These are phyloP conservation scores for Orthosia gothica DNA, from an alignment of 2,888 invertebrate species.

Conservation along the genomic window DNA sequence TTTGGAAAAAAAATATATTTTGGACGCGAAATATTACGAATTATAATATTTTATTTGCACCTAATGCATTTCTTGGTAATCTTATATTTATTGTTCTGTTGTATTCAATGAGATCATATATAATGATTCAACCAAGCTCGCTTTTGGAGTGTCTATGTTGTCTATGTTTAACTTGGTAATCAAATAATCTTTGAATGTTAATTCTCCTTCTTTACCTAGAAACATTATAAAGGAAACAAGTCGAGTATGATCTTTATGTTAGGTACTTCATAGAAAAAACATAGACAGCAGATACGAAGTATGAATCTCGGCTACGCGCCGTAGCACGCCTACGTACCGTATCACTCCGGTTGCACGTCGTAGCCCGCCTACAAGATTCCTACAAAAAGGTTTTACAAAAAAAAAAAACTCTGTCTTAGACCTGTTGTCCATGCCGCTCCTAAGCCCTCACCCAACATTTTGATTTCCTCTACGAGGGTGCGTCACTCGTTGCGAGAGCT, in stretches of 20 bases:
- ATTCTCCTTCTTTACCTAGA: no score
- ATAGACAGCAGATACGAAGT: not conserved
- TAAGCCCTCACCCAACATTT: constrained; percentile 75
- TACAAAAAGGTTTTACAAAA: not conserved
- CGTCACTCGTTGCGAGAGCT: constrained; percentile 83
- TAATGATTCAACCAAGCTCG: not conserved
- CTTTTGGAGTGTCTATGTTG: not conserved
- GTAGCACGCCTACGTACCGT: constrained; percentile 4
- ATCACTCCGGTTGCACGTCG: not conserved
- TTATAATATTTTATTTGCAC: not conserved
- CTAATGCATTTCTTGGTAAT: not conserved
- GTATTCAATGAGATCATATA: not conserved
- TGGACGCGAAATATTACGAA: not conserved
- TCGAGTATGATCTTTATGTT: not conserved
- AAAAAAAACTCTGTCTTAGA: no score
- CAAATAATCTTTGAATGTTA: not conserved
- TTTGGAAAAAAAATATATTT: not conserved
- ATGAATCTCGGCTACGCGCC: not conserved
- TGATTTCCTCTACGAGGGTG: constrained; percentile 86
- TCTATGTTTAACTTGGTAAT: not conserved
- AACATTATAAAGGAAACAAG: not conserved
- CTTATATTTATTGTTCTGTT: not conserved
- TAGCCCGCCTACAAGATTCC: not conserved
- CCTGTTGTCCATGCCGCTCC: constrained; percentile 73
- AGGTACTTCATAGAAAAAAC: not conserved